Evolutionary conservation across 2,113 vertebrate genomes (phyloP).

Genomic region (Panthera tigris): DNA sequence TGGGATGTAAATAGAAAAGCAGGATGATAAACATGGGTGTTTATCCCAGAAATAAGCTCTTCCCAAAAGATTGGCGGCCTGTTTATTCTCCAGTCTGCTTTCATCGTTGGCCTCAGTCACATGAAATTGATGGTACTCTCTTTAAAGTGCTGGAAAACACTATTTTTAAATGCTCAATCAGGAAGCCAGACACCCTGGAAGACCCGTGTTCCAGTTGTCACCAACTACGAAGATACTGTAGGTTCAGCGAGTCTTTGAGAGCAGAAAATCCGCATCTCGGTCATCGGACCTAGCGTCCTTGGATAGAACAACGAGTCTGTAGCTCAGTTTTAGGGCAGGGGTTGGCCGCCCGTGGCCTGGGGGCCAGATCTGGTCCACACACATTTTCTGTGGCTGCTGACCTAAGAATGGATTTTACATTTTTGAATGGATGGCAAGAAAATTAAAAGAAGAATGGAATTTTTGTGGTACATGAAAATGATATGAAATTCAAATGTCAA

Average conservation of each 20-base stretch:
- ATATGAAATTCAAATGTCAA: neutral
- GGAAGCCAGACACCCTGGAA: neutral
- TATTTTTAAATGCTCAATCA: neutral
- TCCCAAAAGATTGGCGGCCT: neutral
- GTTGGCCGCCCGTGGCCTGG: rapidly evolving
- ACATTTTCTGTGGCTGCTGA: neutral
- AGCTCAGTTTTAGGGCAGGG: rapidly evolving
- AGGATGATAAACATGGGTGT: neutral
- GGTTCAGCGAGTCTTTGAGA: too few species aligned
- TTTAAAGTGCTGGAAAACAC: neutral
- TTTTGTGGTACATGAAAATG: neutral
- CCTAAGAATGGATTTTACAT: neutral
- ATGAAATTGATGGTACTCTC: neutral
- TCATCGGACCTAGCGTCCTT: rapidly evolving
- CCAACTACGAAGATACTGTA: too few species aligned
- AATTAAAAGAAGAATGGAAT: neutral
- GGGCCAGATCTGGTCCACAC: rapidly evolving
- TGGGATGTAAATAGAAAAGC: neutral
- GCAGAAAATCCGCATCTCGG: neutral
- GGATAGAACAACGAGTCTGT: rapidly evolving
- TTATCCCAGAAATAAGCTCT: neutral
- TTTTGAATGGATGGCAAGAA: neutral
- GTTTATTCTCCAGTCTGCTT: neutral
- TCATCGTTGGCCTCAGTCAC: neutral
- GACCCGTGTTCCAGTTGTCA: neutral